Percentiles rank a stretch among this genome's conserved stretches.
phyloP scores from a whole-genome alignment of 2,888 invertebrate species.

The Metopia argyrocephala region DNA sequence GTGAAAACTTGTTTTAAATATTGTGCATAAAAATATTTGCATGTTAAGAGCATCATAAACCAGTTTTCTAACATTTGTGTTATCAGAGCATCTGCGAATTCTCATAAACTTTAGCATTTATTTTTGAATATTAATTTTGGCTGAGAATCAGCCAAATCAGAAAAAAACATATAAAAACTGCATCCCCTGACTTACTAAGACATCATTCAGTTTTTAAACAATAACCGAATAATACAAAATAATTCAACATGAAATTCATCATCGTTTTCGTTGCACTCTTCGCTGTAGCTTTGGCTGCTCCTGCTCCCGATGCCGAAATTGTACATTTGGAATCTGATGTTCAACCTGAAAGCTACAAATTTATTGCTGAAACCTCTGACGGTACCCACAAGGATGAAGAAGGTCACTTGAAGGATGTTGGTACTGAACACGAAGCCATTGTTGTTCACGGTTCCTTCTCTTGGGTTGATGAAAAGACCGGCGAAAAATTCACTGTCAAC shows the following conservation, averaged over 20 bases:
- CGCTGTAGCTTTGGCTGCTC: background rate
- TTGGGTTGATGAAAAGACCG: slow-evolving; percentile 70
- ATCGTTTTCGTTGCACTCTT: slow-evolving; percentile 72
- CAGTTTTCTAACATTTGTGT: too few relatives aligned
- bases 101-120: too few relatives aligned
- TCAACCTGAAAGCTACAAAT: slow-evolving; percentile 57
- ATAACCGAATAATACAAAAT: background rate
- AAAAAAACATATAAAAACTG: background rate
- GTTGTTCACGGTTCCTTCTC: slow-evolving; percentile 67
- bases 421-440: slow-evolving; percentile 65
- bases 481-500: slow-evolving; percentile 79
- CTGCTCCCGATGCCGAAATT: background rate
- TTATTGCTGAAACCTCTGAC: slow-evolving; percentile 62
- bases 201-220: background rate
- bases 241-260: slow-evolving; percentile 71
- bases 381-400: slow-evolving; percentile 37
- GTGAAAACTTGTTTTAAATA: too few relatives aligned
- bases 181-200: background rate
- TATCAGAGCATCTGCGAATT: too few relatives aligned
- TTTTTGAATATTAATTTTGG: too few relatives aligned
- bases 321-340: background rate
- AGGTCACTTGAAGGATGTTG: slow-evolving; percentile 64
- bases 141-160: too few relatives aligned
- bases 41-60: too few relatives aligned
- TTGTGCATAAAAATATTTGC: too few relatives aligned